Percentiles rank a stretch among this genome's conserved stretches.
phyloP scores from a whole-genome alignment of 2,888 invertebrate species.

The Amblyjoppa fuscipennis region DNA sequence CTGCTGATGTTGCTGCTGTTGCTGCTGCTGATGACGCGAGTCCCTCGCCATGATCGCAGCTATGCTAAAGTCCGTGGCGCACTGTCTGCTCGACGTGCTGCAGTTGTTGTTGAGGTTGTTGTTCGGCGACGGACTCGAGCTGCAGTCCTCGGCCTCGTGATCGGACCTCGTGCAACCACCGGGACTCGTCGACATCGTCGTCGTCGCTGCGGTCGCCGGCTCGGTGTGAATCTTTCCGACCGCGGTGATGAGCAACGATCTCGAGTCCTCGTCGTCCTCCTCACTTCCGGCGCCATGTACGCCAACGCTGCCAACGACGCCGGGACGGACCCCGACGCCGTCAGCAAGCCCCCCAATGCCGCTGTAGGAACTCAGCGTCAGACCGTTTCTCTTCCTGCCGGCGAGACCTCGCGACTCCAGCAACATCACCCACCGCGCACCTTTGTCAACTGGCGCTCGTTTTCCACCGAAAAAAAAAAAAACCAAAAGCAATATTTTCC shows the following conservation, averaged over 20 bases:
- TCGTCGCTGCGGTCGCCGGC: conserved; percentile 80
- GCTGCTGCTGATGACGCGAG: conserved; percentile 87
- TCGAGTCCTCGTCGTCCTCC: conserved; percentile 88
- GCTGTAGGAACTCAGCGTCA: conserved; percentile 85
- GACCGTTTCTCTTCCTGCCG: conserved; percentile 85
- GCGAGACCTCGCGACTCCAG: conserved; percentile 85
- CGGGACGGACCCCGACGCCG: conserved; percentile 81
- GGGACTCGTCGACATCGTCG: conserved; percentile 75
- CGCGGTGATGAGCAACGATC: conserved; percentile 79
- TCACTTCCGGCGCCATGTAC: conserved; percentile 86
- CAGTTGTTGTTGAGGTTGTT: conserved; percentile 80
- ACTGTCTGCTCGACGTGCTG: conserved; percentile 88
- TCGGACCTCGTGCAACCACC: conserved; percentile 86
- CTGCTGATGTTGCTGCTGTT: conserved; percentile 82
- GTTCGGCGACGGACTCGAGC: conserved; percentile 86
- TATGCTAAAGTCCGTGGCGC: conserved; percentile 98
- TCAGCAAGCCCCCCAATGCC: conserved; percentile 84
- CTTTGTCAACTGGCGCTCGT: conserved; percentile 85
- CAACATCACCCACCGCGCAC: conserved; percentile 82
- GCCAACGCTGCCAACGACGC: conserved; percentile 79
- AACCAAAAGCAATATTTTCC: not conserved
- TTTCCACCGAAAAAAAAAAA: conserved; percentile 26
- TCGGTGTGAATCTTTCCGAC: conserved; percentile 86
- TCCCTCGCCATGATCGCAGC: conserved; percentile 96
- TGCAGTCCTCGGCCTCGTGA: conserved; percentile 86